Evolutionary conservation across 2,113 vertebrate genomes (phyloP).

Genomic region (Oryctolagus cuniculus): mOryCun1.1 NC_091438.1:68411001-68411500

Average conservation of each 20-base stretch:
- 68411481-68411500: not conserved
- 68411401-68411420: not conserved
- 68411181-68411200: not conserved
- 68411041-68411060: no score
- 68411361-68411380: not conserved
- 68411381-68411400: constrained; percentile 8
- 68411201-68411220: not conserved
- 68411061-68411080: no score
- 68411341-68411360: not conserved
- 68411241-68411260: not conserved
- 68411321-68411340: not conserved
- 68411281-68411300: not conserved
- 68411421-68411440: not conserved
- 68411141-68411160: not conserved
- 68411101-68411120: not conserved
- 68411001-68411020: no score
- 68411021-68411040: no score
- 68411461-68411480: not conserved
- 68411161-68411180: not conserved
- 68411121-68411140: not conserved
- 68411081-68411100: not conserved
- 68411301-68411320: not conserved
- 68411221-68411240: not conserved
- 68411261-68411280: not conserved
- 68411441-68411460: constrained; percentile 23